Percentiles rank a stretch among this genome's conserved stretches.
phyloP scores from a whole-genome alignment of 2,888 invertebrate species.

The Osmoderma eremita region DNA sequence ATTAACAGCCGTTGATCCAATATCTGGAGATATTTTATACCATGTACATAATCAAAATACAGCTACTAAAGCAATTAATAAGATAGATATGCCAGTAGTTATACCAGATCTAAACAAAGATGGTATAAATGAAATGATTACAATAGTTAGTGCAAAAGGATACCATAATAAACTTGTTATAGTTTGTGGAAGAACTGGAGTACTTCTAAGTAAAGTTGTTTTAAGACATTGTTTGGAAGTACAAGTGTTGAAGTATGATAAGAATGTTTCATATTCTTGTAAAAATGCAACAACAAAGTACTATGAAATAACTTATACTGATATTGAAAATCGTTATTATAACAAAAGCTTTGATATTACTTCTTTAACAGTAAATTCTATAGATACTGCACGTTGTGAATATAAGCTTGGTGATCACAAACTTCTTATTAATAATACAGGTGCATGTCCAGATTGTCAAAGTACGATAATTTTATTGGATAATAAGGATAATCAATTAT shows the following conservation, averaged over 20 bases:
- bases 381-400: constrained; percentile 60
- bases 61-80: constrained; percentile 64
- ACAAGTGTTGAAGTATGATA: constrained; percentile 68
- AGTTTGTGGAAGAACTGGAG: constrained; percentile 77
- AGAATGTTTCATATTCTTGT: constrained; percentile 63
- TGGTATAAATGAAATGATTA: constrained; percentile 74
- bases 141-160: constrained; percentile 65
- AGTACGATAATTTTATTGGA: constrained; percentile 70
- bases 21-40: constrained; percentile 71
- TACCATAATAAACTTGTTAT: constrained; percentile 73
- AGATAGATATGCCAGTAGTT: constrained; percentile 68
- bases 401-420: constrained; percentile 72
- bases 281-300: constrained; percentile 65
- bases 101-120: constrained; percentile 80
- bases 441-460: constrained; percentile 77
- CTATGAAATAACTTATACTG: constrained; percentile 32
- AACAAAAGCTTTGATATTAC: constrained; percentile 42
- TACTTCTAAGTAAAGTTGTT: constrained; percentile 71
- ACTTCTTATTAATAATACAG: constrained; percentile 76
- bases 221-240: constrained; percentile 70
- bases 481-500: constrained; percentile 62
- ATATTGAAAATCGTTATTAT: constrained; percentile 39
- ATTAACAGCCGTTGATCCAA: constrained; percentile 70
- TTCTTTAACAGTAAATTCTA: constrained; percentile 48
- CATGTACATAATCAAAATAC: constrained; percentile 69